phyloP scores from a whole-genome alignment of 2,888 invertebrate species.

The Danaus chrysippus region DNA sequence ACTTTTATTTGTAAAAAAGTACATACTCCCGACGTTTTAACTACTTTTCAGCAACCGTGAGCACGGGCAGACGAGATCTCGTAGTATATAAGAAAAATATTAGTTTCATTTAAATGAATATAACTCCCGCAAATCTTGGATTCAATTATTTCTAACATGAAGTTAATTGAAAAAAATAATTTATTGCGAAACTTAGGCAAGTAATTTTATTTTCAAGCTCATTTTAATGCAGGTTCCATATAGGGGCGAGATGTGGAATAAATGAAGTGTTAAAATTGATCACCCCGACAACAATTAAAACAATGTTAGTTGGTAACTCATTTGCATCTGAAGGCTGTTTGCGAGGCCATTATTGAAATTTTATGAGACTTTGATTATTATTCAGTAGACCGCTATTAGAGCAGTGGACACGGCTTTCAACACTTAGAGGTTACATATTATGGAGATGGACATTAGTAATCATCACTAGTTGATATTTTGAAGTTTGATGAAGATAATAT shows the following conservation, averaged over 20 bases:
- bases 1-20: no score
- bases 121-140: no score
- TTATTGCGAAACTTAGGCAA: no score
- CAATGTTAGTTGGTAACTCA: slow-evolving; percentile 41
- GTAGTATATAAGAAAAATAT: no score
- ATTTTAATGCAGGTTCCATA: neutral
- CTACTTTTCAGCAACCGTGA: no score
- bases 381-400: slow-evolving; percentile 77
- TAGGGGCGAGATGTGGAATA: slow-evolving; percentile 30
- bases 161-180: no score
- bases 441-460: slow-evolving; percentile 38
- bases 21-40: no score
- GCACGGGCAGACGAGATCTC: no score
- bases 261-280: slow-evolving; percentile 35
- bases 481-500: neutral
- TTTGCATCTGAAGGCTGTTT: slow-evolving; percentile 72
- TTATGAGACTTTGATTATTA: slow-evolving; percentile 78
- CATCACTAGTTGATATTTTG: neutral
- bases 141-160: no score
- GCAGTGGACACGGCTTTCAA: slow-evolving; percentile 66
- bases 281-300: slow-evolving; percentile 48
- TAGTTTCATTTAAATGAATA: no score
- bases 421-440: slow-evolving; percentile 32
- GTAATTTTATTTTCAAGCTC: neutral
- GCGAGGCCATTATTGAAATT: slow-evolving; percentile 73